Percentiles rank a stretch among this genome's conserved stretches.
Conservation (phyloP, 2,888 invertebrate genomes). For the Diadegma fenestrale region DNA sequence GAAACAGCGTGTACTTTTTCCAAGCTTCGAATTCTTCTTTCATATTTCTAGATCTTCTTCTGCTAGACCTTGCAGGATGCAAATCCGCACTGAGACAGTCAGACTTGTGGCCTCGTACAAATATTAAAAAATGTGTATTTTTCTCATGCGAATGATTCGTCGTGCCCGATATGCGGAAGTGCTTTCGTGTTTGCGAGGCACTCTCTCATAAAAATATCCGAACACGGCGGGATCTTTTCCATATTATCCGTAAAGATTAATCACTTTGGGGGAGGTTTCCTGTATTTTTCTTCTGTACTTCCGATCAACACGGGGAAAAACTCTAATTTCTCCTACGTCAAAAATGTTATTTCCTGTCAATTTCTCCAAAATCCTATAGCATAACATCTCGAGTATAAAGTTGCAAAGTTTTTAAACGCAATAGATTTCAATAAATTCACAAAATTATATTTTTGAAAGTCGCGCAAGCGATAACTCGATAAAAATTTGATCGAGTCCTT, state of each 20-base stretch:
- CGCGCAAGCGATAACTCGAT: not conserved
- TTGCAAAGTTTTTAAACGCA: not conserved
- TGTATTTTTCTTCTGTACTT: not conserved
- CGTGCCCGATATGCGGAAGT: slow-evolving; percentile 14
- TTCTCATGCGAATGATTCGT: slow-evolving; percentile 21
- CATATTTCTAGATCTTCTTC: slow-evolving; percentile 25
- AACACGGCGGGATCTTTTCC: not conserved
- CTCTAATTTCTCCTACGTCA: not conserved
- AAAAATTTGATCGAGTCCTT: not conserved
- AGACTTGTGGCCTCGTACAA: slow-evolving; percentile 2
- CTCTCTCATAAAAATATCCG: not conserved
- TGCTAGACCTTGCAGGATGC: slow-evolving; percentile 6
- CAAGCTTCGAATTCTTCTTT: slow-evolving; percentile 22
- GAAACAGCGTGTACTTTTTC: slow-evolving; percentile 31
- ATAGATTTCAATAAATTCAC: not conserved
- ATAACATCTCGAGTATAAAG: no score
- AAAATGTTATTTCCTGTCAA: not conserved
- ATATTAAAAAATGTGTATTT: slow-evolving; percentile 27
- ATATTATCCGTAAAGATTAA: not conserved
- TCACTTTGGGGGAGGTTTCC: not conserved
- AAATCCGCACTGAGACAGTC: slow-evolving; percentile 21
- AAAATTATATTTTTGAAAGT: not conserved
- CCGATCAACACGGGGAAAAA: not conserved
- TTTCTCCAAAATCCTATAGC: not conserved
- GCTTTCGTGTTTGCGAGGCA: not conserved